Conservation (phyloP, 2,113 vertebrate genomes). For the Silurus meridionalis region DNA sequence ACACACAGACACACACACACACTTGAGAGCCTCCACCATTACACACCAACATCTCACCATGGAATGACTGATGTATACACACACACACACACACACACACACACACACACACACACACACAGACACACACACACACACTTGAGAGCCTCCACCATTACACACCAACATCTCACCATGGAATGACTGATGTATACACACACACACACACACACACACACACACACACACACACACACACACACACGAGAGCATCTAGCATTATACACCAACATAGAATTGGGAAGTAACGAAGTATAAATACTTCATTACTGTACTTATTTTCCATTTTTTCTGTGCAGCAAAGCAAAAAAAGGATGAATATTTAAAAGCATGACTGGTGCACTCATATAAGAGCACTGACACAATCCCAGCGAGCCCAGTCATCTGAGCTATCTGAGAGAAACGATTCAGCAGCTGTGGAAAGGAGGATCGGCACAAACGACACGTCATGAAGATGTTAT, state of each 20-base stretch:
- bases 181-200: neutral
- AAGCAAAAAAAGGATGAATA: too few relatives aligned
- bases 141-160: neutral
- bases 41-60: too few relatives aligned
- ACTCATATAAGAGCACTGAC: neutral
- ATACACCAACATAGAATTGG: too few relatives aligned
- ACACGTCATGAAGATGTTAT: neutral
- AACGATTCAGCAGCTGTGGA: neutral
- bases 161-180: neutral
- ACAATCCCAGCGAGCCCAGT: neutral
- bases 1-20: too few relatives aligned
- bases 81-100: constrained; percentile 7
- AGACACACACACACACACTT: too few relatives aligned
- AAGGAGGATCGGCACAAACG: neutral
- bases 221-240: neutral
- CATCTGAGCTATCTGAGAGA: neutral
- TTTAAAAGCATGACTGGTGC: too few relatives aligned
- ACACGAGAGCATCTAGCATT: too few relatives aligned
- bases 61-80: neutral
- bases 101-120: neutral
- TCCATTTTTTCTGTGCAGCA: too few relatives aligned
- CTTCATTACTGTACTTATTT: too few relatives aligned
- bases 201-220: constrained; percentile 8
- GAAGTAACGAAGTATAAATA: too few relatives aligned
- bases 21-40: too few relatives aligned